Percentiles rank a stretch among this genome's conserved stretches.
phyloP scores from a whole-genome alignment of 2,888 invertebrate species.

The Eupelmus urozonus region DNA sequence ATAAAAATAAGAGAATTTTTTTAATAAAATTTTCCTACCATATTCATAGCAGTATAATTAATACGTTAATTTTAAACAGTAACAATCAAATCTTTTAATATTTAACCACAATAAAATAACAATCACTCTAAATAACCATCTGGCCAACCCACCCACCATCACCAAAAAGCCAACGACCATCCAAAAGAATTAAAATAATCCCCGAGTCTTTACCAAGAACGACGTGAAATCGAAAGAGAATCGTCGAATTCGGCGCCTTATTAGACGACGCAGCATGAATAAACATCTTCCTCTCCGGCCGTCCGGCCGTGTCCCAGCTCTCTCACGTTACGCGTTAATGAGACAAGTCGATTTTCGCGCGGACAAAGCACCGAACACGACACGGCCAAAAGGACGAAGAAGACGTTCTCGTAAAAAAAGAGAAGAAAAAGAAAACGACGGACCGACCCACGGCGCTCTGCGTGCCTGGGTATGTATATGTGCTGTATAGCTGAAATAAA shows the following conservation, averaged over 20 bases:
- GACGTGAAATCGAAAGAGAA: background rate
- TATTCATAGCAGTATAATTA: no score
- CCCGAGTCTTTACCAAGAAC: background rate
- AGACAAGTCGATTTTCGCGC: conserved; percentile 33
- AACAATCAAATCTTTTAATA: background rate
- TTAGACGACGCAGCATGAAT: conserved; percentile 13
- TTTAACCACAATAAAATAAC: background rate
- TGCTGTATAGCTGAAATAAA: conserved; percentile 48
- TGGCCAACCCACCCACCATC: no score
- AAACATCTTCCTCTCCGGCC: conserved; percentile 11
- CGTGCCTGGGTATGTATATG: no score
- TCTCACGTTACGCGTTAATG: conserved; percentile 54
- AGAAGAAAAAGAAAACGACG: background rate
- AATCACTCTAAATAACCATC: no score
- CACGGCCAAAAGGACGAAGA: background rate
- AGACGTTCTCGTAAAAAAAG: background rate
- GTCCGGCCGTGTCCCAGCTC: conserved; percentile 2
- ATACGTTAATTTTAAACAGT: no score
- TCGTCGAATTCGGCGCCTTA: background rate
- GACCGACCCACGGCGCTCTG: background rate
- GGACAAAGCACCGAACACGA: background rate
- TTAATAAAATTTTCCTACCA: no score
- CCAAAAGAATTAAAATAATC: no score
- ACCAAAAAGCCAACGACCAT: no score
- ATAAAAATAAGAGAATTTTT: no score